Conservation (phyloP, 2,113 vertebrate species). For the Forbesichthys papilliferus region DNA sequence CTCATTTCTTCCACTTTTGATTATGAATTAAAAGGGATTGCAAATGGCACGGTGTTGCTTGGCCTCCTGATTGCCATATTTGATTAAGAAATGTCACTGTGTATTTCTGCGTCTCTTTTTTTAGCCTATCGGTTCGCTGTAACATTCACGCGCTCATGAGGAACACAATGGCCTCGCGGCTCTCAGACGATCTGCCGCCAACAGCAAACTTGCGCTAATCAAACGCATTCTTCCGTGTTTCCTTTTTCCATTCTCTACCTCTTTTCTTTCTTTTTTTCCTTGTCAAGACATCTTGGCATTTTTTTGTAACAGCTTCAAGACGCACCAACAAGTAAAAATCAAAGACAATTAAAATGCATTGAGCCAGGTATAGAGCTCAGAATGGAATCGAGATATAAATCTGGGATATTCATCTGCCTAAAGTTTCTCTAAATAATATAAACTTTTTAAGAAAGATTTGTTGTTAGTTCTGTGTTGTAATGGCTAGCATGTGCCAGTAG, state of each 20-base stretch:
- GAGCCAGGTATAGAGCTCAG: constrained; percentile 74
- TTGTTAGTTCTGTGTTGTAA: too few relatives aligned
- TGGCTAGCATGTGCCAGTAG: too few relatives aligned
- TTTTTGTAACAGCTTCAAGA: constrained; percentile 65
- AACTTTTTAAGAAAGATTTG: background rate
- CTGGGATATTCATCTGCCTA: constrained; percentile 13
- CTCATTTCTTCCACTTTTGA: constrained; percentile 90
- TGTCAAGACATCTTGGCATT: constrained; percentile 53
- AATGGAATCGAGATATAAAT: constrained; percentile 52
- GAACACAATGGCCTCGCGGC: constrained; percentile 74
- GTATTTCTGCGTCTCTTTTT: constrained; percentile 71
- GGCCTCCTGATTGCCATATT: constrained; percentile 86
- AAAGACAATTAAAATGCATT: constrained; percentile 77
- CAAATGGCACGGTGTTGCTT: constrained; percentile 93
- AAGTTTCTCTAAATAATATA: background rate
- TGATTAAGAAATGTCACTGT: constrained; percentile 83
- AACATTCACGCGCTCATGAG: constrained; percentile 63
- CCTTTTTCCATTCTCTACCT: constrained; percentile 24
- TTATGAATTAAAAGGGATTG: constrained; percentile 96
- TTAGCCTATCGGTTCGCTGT: constrained; percentile 49
- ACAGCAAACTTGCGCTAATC: constrained; percentile 75
- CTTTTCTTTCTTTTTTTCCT: constrained; percentile 48
- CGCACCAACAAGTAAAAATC: constrained; percentile 76
- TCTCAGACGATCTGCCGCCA: constrained; percentile 52
- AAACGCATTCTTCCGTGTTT: constrained; percentile 77